These are phyloP conservation scores for Prorops nasuta DNA, from an alignment of 1,140 invertebrate genomes.

Conservation along the genomic window DNA sequence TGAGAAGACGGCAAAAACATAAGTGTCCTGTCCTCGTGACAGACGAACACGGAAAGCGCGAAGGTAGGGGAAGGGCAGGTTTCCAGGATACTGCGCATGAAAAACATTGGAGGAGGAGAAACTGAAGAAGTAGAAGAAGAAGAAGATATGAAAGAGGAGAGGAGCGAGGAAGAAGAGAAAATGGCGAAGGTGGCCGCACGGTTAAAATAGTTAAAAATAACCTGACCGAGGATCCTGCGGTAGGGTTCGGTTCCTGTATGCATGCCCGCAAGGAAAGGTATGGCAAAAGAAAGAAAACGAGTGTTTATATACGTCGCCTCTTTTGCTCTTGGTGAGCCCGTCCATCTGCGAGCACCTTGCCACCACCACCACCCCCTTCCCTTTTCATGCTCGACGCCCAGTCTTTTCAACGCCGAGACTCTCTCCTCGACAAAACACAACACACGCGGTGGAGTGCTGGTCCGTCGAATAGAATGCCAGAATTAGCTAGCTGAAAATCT, in stretches of 20 bases:
- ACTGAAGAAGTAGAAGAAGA: constrained; percentile 3
- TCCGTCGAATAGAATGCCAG: no score
- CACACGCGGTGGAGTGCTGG: no score
- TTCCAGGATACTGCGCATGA: not conserved
- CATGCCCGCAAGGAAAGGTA: constrained; percentile 20
- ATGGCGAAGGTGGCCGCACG: constrained; percentile 17
- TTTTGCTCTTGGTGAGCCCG: no score
- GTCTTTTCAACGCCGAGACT: no score
- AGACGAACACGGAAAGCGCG: not conserved
- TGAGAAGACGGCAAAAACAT: not conserved
- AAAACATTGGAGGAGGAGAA: not conserved
- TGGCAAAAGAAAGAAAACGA: constrained; percentile 23
- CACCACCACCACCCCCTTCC: no score
- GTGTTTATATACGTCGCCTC: no score
- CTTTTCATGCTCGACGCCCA: no score
- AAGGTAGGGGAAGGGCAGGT: not conserved
- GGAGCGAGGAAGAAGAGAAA: not conserved
- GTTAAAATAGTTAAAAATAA: constrained; percentile 35
- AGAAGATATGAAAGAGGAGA: not conserved
- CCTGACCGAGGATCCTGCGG: constrained; percentile 27
- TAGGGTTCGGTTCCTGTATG: constrained; percentile 29
- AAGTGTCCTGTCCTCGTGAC: not conserved
- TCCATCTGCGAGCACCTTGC: no score
- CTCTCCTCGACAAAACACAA: no score
- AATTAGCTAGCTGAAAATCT: no score